phyloP scores from a whole-genome alignment of 2,797 vertebrate genomes.

The Brachymystax lenok region DNA sequence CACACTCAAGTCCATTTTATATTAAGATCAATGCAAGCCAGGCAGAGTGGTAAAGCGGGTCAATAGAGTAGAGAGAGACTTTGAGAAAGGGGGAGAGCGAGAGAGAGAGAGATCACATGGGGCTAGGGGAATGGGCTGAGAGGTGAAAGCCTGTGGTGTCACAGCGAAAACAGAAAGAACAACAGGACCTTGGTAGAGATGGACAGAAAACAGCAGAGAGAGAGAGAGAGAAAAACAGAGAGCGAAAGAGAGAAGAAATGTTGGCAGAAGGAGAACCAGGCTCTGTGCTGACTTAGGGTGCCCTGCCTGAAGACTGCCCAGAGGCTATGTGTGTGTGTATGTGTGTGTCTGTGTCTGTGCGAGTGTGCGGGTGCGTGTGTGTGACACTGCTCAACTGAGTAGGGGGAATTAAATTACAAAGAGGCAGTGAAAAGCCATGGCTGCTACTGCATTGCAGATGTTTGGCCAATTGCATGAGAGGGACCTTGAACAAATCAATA shows the following conservation, averaged over 20 bases:
- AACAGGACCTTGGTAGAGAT: background rate
- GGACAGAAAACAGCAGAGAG: background rate
- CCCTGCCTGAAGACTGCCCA: background rate
- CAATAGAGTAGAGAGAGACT: conserved; percentile 41
- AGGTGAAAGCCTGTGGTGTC: background rate
- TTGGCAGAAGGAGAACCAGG: background rate
- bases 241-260: too few relatives aligned
- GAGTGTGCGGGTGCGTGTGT: background rate
- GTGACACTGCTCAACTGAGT: conserved; percentile 28
- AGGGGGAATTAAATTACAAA: background rate
- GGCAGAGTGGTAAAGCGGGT: conserved; percentile 44
- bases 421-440: conserved; percentile 41
- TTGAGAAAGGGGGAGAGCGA: conserved; percentile 15
- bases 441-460: conserved; percentile 74
- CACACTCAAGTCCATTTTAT: conserved; percentile 33
- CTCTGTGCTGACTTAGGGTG: background rate
- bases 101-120: conserved; percentile 19
- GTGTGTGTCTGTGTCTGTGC: background rate
- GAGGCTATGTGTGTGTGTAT: background rate
- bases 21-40: conserved; percentile 54
- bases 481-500: background rate
- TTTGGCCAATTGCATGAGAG: conserved; percentile 34
- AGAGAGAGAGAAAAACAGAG: too few relatives aligned
- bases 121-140: conserved; percentile 17
- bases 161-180: background rate